phyloP scores from a whole-genome alignment of 2,113 vertebrate genomes.

The Ahaetulla prasina region DNA sequence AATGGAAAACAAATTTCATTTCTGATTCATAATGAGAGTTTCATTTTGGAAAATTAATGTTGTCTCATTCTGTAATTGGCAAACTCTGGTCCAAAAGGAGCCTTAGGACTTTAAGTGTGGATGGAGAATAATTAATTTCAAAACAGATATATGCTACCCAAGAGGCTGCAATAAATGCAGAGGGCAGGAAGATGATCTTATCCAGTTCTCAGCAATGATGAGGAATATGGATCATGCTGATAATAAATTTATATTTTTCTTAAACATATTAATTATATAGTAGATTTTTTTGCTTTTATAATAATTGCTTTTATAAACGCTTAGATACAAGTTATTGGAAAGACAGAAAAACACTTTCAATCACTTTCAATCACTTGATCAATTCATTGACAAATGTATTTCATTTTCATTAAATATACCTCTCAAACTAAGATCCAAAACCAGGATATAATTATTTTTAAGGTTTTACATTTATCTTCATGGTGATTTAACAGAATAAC shows the following conservation, averaged over 20 bases:
- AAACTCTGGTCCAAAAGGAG: slow-evolving; percentile 8
- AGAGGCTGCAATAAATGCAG: background rate
- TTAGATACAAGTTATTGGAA: background rate
- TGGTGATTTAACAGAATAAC: background rate
- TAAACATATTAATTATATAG: background rate
- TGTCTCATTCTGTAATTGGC: background rate
- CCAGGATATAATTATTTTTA: background rate
- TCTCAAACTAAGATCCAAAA: background rate
- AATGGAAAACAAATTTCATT: slow-evolving; percentile 26
- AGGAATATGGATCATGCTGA: background rate
- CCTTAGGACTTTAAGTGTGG: background rate
- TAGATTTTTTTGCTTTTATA: background rate
- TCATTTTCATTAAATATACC: background rate
- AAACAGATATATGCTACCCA: background rate
- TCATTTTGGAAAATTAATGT: slow-evolving; percentile 17
- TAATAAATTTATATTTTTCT: background rate
- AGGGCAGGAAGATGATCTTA: background rate
- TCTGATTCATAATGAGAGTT: background rate
- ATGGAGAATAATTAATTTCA: background rate
- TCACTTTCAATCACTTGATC: background rate
- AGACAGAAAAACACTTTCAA: background rate
- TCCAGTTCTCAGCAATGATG: background rate
- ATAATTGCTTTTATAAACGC: background rate
- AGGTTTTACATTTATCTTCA: background rate
- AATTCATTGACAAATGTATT: background rate